Evolutionary conservation across 1,140 invertebrate genomes (phyloP).

Genomic region (Sinonovacula constricta): DNA sequence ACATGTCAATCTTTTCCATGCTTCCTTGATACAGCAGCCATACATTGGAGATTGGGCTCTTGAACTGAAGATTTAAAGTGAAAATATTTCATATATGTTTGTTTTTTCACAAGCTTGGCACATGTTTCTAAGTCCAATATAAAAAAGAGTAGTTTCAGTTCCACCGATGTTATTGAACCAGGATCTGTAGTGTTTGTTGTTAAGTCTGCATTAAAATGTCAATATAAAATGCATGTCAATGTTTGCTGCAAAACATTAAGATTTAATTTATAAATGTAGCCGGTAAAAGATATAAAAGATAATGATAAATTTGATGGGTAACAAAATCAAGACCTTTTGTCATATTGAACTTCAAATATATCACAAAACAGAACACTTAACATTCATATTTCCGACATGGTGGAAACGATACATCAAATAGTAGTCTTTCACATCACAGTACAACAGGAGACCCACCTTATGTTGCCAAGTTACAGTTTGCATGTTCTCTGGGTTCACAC

Average conservation of each 20-base stretch:
- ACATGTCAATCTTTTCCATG: slow-evolving; percentile 87
- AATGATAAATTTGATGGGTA: no score
- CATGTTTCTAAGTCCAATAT: neutral
- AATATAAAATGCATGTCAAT: neutral
- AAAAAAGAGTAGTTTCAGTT: neutral
- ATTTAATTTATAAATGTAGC: no score
- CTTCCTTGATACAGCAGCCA: slow-evolving; percentile 85
- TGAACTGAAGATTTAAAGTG: slow-evolving; percentile 82
- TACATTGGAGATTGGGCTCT: slow-evolving; percentile 89
- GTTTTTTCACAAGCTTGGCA: neutral
- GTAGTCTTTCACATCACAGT: no score
- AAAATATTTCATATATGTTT: neutral
- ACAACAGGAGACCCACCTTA: no score
- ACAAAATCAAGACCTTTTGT: no score
- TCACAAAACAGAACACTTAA: no score
- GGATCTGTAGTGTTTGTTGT: neutral
- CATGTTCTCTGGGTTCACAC: slow-evolving; percentile 65
- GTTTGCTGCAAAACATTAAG: neutral
- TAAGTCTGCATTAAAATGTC: neutral
- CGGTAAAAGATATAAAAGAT: no score
- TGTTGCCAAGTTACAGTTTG: slow-evolving; percentile 69
- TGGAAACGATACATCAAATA: no score
- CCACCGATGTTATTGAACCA: neutral
- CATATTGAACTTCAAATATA: no score
- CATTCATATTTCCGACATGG: no score